Conservation (phyloP, 2,113 vertebrate genomes). For the Chitala chitala region DNA sequence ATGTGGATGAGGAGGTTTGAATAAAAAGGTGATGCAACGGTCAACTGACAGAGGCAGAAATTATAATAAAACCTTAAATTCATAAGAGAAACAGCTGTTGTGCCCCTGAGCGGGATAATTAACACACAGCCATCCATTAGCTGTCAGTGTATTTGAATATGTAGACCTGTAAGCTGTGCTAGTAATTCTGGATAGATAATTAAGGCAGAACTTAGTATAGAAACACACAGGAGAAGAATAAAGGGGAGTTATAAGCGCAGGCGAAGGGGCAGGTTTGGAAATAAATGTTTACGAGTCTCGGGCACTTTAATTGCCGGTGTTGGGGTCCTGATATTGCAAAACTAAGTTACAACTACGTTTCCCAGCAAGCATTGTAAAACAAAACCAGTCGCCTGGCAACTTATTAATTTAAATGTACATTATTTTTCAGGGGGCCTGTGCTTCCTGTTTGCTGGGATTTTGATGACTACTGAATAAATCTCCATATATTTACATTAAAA, state of each 20-base stretch:
- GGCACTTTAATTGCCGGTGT: background rate
- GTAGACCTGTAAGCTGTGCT: background rate
- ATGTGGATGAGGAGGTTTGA: background rate
- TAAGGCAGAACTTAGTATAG: background rate
- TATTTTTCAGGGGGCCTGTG: constrained; percentile 52
- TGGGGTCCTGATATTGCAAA: constrained; percentile 48
- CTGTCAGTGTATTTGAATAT: background rate
- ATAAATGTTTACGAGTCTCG: constrained; percentile 9
- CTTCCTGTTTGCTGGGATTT: constrained; percentile 47
- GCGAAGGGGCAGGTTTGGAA: background rate
- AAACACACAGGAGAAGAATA: background rate
- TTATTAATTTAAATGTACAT: constrained; percentile 59
- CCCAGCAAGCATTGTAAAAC: constrained; percentile 33
- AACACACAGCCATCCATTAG: background rate
- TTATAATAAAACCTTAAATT: constrained; percentile 7
- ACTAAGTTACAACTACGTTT: constrained; percentile 46
- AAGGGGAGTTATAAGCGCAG: background rate
- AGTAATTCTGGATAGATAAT: background rate
- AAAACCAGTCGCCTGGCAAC: constrained; percentile 39
- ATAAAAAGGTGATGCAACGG: too few relatives aligned
- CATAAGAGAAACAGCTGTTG: background rate
- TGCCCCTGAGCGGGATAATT: background rate
- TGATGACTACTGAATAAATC: constrained; percentile 61
- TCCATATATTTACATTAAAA: constrained; percentile 59
- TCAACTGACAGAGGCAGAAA: background rate